Evolutionary conservation across 2,797 vertebrate genomes (phyloP), one percentile per base, ranked within the genome.

Genomic region (Spinus olivaceus): DNA sequence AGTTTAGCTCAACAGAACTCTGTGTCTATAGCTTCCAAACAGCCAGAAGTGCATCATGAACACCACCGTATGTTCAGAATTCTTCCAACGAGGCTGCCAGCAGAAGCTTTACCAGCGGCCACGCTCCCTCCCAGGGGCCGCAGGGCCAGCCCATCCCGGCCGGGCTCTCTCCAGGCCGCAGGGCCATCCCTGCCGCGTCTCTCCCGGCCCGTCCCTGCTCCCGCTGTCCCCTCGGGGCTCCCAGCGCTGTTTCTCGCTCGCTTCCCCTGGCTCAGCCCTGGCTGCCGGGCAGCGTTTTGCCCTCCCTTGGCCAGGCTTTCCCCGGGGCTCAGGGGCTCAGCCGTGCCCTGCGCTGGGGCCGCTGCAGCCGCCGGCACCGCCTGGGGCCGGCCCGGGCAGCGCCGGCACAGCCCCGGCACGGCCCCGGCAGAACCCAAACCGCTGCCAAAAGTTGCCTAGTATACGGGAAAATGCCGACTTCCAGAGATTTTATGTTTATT

Each of bases 121-220:
- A 4, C 0, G 7, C 12, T 19, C 28, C 12, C 2, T 15, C 14
- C 14, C 50, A 10, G 1, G 0, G 19, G 2, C 57, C 25, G 14
- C 33, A 21, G n/a, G 37, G 14, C 9, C 24, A 6, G 1, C 1
- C 4, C 25, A 7, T 37, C 11, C n/a, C 4, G 23, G 22, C n/a
- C 54, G 23, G 10, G 54, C n/a, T 56, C 54, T 35, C 23, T 56
- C 9, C 6, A 20, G 27, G 22, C 51, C 5, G 5, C 73, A 4
- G 44, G 27, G 4, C 18, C 33, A 5, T 11, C 53, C 19, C 35
- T 51, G 32, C 16, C 3, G 35, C 20, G 5, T 10, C 67, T 8
- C 39, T 33, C 22, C 37, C 7, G 22, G 12, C 14, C 56, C 39
- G 15, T 9, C 49, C 25, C 60, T 3, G 57, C 42, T 64, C 30